Conservation (phyloP, 1,140 invertebrate genomes). For the Phthorimaea operculella region DNA sequence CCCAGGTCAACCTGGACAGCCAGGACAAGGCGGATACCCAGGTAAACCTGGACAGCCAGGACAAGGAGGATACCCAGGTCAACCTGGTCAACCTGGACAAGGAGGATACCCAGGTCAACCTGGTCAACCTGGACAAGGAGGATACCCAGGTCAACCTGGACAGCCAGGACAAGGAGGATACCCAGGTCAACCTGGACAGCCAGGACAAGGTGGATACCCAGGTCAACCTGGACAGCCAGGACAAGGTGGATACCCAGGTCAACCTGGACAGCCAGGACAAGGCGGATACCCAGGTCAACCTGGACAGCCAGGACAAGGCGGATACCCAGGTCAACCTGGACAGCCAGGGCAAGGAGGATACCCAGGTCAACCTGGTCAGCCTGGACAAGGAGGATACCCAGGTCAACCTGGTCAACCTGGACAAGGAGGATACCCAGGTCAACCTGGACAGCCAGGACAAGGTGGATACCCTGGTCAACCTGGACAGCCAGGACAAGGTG, state of each 20-base stretch:
- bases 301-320: constrained; percentile 14
- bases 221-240: constrained; percentile 17
- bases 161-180: constrained; percentile 23
- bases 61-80: constrained; percentile 15
- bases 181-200: constrained; percentile 15
- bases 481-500: constrained; percentile 13
- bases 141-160: constrained; percentile 17
- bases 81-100: constrained; percentile 14
- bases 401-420: constrained; percentile 14
- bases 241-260: constrained; percentile 15
- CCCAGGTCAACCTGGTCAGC: constrained; percentile 11
- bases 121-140: not conserved
- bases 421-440: constrained; percentile 12
- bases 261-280: constrained; percentile 15
- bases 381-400: constrained; percentile 14
- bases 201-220: constrained; percentile 12
- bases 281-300: constrained; percentile 14
- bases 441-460: constrained; percentile 10
- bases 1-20: constrained; percentile 17
- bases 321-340: constrained; percentile 11
- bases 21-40: constrained; percentile 23
- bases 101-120: constrained; percentile 12
- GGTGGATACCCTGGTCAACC: constrained; percentile 18
- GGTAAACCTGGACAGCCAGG: constrained; percentile 21
- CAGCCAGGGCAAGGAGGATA: constrained; percentile 13